A percentile compares a stretch with the other conserved stretches of the same genome.
phyloP scores from a whole-genome alignment of 1,140 invertebrate genomes.

The Pseudachorutes palmiensis region DNA sequence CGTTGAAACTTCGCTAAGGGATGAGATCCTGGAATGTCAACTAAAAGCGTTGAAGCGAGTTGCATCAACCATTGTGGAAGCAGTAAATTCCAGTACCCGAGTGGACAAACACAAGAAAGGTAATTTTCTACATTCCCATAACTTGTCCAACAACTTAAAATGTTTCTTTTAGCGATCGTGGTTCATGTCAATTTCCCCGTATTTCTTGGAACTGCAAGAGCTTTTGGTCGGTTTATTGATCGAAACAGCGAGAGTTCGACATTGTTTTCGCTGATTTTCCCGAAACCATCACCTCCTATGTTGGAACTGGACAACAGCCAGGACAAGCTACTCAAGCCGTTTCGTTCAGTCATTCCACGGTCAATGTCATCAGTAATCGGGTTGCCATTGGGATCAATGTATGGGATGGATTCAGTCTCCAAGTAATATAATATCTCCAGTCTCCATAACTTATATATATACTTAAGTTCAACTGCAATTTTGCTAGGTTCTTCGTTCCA shows the following conservation, averaged over 20 bases:
- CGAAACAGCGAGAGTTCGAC: constrained; percentile 40
- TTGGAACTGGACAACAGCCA: constrained; percentile 27
- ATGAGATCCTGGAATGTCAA: constrained; percentile 71
- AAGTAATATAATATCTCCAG: neutral
- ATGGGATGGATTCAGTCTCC: constrained; percentile 16
- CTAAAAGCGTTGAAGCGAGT: constrained; percentile 61
- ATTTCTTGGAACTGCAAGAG: constrained; percentile 74
- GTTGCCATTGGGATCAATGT: constrained; percentile 39
- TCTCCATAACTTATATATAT: neutral
- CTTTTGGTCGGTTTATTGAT: constrained; percentile 62
- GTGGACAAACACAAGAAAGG: constrained; percentile 27
- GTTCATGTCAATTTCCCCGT: constrained; percentile 51
- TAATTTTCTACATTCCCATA: neutral
- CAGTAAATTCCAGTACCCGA: neutral
- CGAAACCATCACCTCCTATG: constrained; percentile 49
- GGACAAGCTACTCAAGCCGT: constrained; percentile 39
- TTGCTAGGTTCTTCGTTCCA: constrained; percentile 3
- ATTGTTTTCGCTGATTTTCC: constrained; percentile 75
- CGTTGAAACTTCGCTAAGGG: constrained; percentile 51
- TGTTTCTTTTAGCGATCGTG: constrained; percentile 23
- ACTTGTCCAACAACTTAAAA: neutral
- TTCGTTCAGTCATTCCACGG: constrained; percentile 77
- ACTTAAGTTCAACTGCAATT: neutral
- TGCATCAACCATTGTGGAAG: constrained; percentile 55
- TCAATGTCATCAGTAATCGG: constrained; percentile 78